Conservation (phyloP, 2,797 vertebrate species). For the Anabacerthia variegaticeps region DNA sequence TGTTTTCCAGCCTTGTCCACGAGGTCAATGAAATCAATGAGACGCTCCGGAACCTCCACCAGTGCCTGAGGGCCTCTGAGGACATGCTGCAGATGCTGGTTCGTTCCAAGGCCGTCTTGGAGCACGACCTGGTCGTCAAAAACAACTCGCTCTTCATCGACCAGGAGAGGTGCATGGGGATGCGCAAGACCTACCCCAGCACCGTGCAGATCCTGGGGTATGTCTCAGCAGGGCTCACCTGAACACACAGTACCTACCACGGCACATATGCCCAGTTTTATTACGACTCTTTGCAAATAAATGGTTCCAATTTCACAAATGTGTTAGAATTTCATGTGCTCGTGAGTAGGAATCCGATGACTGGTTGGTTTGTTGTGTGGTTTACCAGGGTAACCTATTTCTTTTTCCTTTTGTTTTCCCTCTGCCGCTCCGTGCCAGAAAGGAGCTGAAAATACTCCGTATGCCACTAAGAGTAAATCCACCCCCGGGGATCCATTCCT, state of each 20-base stretch:
- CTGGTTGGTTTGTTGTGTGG: neutral
- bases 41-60: conserved; percentile 85
- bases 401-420: neutral
- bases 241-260: accelerated
- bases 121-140: conserved; percentile 91
- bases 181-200: conserved; percentile 90
- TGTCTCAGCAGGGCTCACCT: conserved; percentile 60
- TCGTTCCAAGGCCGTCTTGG: conserved; percentile 84
- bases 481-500: neutral
- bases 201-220: conserved; percentile 86
- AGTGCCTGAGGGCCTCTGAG: conserved; percentile 87
- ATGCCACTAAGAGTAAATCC: neutral
- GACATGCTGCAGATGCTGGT: conserved; percentile 85
- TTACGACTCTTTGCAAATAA: neutral
- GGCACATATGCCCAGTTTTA: accelerated
- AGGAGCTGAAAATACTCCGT: neutral
- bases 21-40: conserved; percentile 91
- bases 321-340: neutral
- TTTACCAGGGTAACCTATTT: neutral
- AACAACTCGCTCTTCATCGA: conserved; percentile 92
- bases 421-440: neutral
- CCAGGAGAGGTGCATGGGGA: conserved; percentile 94
- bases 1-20: conserved; percentile 80
- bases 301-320: neutral
- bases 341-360: neutral